Base-by-base conservation (phyloP, 2,888 invertebrate species). In the Nasonia oneida region DNA sequence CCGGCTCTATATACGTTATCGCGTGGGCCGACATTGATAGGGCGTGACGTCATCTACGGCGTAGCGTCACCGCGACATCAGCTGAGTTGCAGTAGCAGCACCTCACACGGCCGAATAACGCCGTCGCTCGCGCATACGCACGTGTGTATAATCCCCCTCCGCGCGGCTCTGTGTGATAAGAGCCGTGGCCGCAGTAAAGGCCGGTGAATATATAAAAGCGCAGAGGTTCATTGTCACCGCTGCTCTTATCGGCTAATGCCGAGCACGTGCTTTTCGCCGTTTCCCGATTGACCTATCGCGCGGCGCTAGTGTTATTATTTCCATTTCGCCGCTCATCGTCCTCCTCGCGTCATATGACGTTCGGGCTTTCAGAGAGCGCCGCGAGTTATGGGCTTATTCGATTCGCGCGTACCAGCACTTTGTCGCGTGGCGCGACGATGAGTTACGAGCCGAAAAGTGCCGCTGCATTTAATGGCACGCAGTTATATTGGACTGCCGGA, bases 371-470 rank as follows among this genome's bases (percentile, higher is more conserved):
- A 15, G 4, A 53, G 53, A 3, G 12, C 67, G 14, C 29, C 14
- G 8, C 8, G 5, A 29, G 67, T 33, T 70, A 33, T 37, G 33
- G 33, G 29, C 15, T 70, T 39, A 39, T 71, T 71, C 71, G 71
- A 39, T 71, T 39, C n/a, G 15, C n/a, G 8, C 8, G 71, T 4
- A 5, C 18, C 33, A 14, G 37, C 18, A 33, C 29, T 53, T 71
- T 37, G 18, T 57, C 4, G 37, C 4, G 37, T 37, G 3, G 37
- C 37, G 37, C 8, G 15, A 61, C 61, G 61, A 61, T 47, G 67
- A 78, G 42, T 78, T 78, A 79, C 79, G 79, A 67, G 23, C 50
- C 50, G 79, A 67, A 67, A 79, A 79, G 79, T 79, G 76, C 76
- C 37, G 47, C 3, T 53, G 53, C n/a, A 10, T 57, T 76, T 76